Percentiles rank a stretch among this genome's conserved stretches.
These are phyloP conservation scores for Percina caprodes DNA, from an alignment of 2,113 vertebrate genomes.

Conservation along the genomic window DNA sequence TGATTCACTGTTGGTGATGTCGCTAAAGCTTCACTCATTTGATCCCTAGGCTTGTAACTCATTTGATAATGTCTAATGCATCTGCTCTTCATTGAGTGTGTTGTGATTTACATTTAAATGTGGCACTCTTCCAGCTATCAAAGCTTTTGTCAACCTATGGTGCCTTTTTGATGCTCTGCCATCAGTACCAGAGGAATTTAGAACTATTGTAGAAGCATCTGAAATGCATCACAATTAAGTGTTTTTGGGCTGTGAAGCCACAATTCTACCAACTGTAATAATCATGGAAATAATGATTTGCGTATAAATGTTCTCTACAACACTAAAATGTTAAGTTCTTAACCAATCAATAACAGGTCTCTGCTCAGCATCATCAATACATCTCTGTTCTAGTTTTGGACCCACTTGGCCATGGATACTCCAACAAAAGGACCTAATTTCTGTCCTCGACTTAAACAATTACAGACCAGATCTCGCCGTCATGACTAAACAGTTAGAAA, in stretches of 20 bases:
- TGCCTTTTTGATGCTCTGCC: constrained; percentile 20
- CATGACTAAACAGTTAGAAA: not conserved
- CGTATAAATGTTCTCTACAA: not conserved
- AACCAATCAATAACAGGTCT: not conserved
- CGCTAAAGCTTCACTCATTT: constrained; percentile 29
- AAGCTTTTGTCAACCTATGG: constrained; percentile 44
- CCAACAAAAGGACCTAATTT: not conserved
- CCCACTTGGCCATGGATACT: not conserved
- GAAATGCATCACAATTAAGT: not conserved
- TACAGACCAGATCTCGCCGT: not conserved
- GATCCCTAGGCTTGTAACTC: constrained; percentile 51
- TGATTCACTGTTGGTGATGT: constrained; percentile 41
- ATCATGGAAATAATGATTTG: not conserved
- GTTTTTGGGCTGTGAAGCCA: not conserved
- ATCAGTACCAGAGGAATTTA: constrained; percentile 15
- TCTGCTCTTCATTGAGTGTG: constrained; percentile 58
- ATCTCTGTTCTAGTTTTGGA: not conserved
- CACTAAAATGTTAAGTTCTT: not conserved
- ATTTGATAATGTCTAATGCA: constrained; percentile 55
- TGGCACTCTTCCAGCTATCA: constrained; percentile 22
- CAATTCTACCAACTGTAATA: not conserved
- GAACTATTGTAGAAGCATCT: not conserved
- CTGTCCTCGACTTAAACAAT: not conserved
- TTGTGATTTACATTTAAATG: constrained; percentile 68
- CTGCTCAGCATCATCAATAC: not conserved